Percentiles rank a stretch among this genome's conserved stretches.
These are phyloP conservation scores for Dasyprocta punctata DNA, from an alignment of 2,113 vertebrate genomes.

Conservation along the genomic window DNA sequence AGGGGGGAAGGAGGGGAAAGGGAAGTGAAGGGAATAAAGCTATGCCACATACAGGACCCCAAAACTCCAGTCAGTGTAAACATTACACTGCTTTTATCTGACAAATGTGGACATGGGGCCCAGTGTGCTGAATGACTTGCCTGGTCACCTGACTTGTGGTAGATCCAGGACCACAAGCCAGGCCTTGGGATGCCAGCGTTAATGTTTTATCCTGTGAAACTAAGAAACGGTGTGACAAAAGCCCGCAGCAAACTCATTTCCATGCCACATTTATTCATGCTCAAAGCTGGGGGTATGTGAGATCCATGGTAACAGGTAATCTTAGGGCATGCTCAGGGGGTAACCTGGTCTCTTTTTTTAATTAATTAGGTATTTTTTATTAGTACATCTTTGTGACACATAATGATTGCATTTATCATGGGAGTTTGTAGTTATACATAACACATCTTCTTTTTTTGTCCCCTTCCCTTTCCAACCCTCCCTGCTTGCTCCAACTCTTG, in stretches of 20 bases:
- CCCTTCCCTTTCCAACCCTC: neutral
- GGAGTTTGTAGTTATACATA: neutral
- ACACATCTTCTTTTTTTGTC: neutral
- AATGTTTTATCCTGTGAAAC: slow-evolving; percentile 4
- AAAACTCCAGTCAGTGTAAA: neutral
- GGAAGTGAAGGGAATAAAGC: neutral
- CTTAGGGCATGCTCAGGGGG: neutral
- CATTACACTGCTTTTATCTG: neutral
- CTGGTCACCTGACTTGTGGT: neutral
- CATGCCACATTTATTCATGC: neutral
- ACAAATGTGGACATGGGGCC: neutral
- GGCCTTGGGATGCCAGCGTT: neutral
- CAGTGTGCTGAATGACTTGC: neutral
- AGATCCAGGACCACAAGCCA: neutral
- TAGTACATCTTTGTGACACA: neutral
- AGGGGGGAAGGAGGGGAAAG: neutral
- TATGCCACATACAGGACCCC: neutral
- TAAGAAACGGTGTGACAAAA: neutral
- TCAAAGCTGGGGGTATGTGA: neutral
- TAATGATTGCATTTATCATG: neutral
- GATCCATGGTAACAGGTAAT: neutral
- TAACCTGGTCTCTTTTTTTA: neutral
- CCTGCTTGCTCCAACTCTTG: neutral
- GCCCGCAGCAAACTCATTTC: neutral
- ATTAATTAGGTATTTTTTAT: neutral